A percentile compares a stretch with the other conserved stretches of the same genome.
Evolutionary conservation across 2,888 invertebrate species (phyloP).

Genomic region (Ellobium chinense): DNA sequence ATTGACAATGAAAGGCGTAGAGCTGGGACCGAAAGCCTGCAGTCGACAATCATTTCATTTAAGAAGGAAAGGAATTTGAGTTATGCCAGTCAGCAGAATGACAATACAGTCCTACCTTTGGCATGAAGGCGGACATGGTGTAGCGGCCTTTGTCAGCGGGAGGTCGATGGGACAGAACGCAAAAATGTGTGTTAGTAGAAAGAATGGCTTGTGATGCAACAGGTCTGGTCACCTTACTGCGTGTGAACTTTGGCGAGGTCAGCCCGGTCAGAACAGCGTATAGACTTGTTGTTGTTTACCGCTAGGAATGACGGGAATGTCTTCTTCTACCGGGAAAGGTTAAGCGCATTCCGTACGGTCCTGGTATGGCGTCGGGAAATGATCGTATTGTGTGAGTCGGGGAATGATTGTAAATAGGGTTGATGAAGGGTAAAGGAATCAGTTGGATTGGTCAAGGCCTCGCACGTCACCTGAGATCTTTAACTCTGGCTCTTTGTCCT

Average conservation of each 20-base stretch:
- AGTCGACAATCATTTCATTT: too few species aligned
- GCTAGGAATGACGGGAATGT: slow-evolving; percentile 2
- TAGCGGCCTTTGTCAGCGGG: too few species aligned
- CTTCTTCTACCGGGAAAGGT: background rate
- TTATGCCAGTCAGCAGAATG: too few species aligned
- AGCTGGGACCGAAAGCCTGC: too few species aligned
- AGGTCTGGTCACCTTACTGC: background rate
- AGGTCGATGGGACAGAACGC: too few species aligned
- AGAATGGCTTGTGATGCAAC: background rate
- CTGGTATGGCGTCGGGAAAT: background rate
- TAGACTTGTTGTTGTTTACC: slow-evolving; percentile 11
- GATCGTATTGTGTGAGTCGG: background rate
- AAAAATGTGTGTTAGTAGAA: background rate
- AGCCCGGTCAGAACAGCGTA: background rate
- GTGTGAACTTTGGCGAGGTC: background rate
- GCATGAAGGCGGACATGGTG: background rate
- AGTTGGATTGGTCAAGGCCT: background rate
- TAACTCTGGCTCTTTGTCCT: too few species aligned
- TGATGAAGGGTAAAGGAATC: background rate
- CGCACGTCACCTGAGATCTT: too few species aligned
- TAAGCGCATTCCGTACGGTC: background rate
- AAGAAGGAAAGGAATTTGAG: too few species aligned
- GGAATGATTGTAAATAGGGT: background rate
- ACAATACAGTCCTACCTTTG: too few species aligned
- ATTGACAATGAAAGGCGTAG: too few species aligned